Evolutionary conservation across 2,113 vertebrate species (phyloP).

Genomic region (Laticauda colubrina): DNA sequence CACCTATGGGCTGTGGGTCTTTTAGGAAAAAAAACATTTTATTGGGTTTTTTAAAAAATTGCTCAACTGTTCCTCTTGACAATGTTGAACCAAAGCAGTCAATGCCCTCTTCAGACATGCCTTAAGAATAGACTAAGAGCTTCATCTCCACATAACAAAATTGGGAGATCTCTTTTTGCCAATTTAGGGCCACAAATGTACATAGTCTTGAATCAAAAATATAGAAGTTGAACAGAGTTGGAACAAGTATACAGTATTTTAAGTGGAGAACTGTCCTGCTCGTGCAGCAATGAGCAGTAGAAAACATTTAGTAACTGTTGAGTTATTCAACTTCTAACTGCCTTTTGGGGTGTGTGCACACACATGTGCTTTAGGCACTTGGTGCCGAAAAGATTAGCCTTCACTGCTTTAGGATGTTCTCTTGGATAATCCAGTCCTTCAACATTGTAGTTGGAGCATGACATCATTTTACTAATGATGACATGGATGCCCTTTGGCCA

Average conservation of each 20-base stretch:
- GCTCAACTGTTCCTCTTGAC: background rate
- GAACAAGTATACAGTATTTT: background rate
- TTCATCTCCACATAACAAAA: background rate
- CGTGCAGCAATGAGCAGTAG: background rate
- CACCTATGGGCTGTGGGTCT: background rate
- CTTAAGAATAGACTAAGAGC: background rate
- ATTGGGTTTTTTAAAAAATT: background rate
- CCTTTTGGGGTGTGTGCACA: too few species aligned
- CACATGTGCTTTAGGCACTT: too few species aligned
- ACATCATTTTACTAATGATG: background rate
- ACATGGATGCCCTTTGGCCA: background rate
- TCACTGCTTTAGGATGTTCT: background rate
- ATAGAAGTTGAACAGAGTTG: background rate
- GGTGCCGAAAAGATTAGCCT: too few species aligned
- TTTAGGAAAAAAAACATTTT: background rate
- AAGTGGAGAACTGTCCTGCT: background rate
- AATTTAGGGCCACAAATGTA: background rate
- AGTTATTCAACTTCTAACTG: background rate
- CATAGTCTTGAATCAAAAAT: background rate
- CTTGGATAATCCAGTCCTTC: background rate
- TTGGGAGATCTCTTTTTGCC: background rate
- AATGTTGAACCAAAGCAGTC: background rate
- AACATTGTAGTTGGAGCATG: background rate
- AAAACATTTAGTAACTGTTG: background rate
- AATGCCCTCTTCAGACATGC: background rate